Evolutionary conservation across 2,113 vertebrate species (phyloP).

Genomic region (Lasiurus cinereus): DNA sequence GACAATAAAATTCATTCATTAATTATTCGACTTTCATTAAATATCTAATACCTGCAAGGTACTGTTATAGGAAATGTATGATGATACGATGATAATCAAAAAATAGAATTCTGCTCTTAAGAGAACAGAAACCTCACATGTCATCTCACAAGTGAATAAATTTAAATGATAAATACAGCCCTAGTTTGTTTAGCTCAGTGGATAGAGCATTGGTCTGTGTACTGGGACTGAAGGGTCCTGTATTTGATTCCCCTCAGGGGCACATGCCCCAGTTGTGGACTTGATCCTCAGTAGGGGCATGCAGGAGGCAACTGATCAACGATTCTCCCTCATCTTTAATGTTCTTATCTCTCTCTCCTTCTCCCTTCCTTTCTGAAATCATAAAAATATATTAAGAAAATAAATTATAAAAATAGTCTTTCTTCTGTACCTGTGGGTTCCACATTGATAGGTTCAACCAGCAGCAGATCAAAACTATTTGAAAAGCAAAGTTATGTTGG

Average conservation of each 20-base stretch:
- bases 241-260: no score
- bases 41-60: not conserved
- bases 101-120: not conserved
- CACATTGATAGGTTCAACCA: not conserved
- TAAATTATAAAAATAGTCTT: not conserved
- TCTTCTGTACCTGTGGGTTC: not conserved
- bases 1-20: not conserved
- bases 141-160: not conserved
- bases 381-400: no score
- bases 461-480: not conserved
- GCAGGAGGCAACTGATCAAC: no score
- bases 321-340: no score
- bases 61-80: not conserved
- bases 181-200: no score
- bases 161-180: not conserved
- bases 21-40: not conserved
- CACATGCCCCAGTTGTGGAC: no score
- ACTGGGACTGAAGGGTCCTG: no score
- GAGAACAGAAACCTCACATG: not conserved
- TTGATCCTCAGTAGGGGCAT: no score
- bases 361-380: no score
- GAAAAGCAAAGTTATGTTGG: not conserved
- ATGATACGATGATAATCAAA: not conserved
- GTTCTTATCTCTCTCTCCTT: no score
- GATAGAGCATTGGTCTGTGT: no score